These are phyloP conservation scores for Penaeus japonicus DNA, from an alignment of 1,140 invertebrate genomes.

Conservation along the genomic window DNA sequence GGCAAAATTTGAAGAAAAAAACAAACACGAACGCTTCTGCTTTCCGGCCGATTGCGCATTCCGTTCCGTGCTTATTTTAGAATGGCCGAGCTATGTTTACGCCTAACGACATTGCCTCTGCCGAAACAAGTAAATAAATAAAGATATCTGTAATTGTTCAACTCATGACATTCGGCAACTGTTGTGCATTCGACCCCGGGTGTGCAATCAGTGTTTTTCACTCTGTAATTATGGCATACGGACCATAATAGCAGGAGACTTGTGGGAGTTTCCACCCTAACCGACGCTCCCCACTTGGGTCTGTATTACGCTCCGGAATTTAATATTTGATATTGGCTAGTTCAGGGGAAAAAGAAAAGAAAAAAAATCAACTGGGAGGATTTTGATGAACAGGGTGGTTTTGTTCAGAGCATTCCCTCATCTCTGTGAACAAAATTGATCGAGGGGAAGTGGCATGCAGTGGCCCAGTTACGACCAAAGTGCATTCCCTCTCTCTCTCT, in stretches of 20 bases:
- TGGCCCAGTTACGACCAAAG: background rate
- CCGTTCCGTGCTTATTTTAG: background rate
- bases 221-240: conserved; percentile 47
- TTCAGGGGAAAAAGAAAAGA: background rate
- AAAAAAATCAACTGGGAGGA: background rate
- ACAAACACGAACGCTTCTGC: background rate
- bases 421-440: conserved; percentile 11
- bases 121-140: conserved; percentile 14
- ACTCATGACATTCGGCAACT: conserved; percentile 29
- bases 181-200: conserved; percentile 23
- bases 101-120: background rate
- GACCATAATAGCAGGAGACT: conserved; percentile 24
- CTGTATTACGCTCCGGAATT: conserved; percentile 39
- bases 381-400: conserved; percentile 21
- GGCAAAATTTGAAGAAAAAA: conserved; percentile 15
- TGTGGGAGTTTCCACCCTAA: conserved; percentile 38
- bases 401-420: background rate
- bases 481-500: conserved; percentile 9
- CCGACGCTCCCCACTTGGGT: conserved; percentile 38
- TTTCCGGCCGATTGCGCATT: too few relatives aligned
- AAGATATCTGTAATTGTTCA: conserved; percentile 19
- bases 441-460: background rate
- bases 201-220: conserved; percentile 46
- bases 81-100: background rate
- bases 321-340: conserved; percentile 44